phyloP scores from a whole-genome alignment of 2,888 invertebrate genomes.

The Bellardia pandia region DNA sequence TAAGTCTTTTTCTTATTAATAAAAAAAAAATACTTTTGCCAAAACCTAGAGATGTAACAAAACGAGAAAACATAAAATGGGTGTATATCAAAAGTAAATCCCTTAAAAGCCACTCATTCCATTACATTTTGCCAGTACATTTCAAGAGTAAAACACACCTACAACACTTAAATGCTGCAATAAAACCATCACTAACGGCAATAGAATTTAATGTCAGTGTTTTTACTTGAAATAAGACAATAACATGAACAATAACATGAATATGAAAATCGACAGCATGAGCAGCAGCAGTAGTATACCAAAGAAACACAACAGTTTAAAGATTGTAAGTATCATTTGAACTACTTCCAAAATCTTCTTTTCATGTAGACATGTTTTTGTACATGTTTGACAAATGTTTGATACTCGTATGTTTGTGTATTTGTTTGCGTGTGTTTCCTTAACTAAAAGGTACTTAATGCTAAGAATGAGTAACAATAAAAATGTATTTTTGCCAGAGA shows the following conservation, averaged over 20 bases:
- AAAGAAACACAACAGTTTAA: neutral
- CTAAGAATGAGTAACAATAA: conserved; percentile 36
- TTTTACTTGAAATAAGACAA: conserved; percentile 1
- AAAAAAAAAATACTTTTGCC: conserved; percentile 3
- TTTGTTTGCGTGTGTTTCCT: neutral
- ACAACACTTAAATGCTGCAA: conserved; percentile 26
- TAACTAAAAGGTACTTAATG: conserved; percentile 16
- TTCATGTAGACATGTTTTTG: neutral
- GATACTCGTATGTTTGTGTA: neutral
- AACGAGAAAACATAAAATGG: neutral
- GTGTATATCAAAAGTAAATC: conserved; percentile 58
- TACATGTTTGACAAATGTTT: neutral
- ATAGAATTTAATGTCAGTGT: conserved; percentile 7
- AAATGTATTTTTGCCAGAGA: conserved; percentile 29
- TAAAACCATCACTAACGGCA: conserved; percentile 44
- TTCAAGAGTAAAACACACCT: conserved; percentile 2
- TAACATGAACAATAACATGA: conserved; percentile 33
- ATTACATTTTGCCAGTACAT: neutral
- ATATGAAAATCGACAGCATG: conserved; percentile 14
- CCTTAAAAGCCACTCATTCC: conserved; percentile 5
- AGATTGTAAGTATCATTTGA: conserved; percentile 26
- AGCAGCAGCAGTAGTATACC: neutral
- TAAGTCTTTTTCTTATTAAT: neutral
- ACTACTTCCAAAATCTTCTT: neutral
- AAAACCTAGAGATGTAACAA: conserved; percentile 2